Base-by-base conservation (phyloP, 2,888 invertebrate species). In the Mimumesa dahlbomi region DNA sequence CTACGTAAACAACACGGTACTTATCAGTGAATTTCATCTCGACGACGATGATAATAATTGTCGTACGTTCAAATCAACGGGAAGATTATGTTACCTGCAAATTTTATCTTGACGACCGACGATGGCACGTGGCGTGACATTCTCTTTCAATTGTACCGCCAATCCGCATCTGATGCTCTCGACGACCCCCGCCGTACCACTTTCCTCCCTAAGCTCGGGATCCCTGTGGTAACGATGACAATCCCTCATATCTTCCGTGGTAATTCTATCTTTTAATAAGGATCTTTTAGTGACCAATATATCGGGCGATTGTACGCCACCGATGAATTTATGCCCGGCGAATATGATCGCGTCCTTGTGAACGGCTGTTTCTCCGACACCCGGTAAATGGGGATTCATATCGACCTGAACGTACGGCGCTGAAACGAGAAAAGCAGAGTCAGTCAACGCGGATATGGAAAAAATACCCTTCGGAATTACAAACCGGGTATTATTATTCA, bases 271-370 rank as follows among this genome's bases (percentile, higher is more conserved):
- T 69, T 87, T 90, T 42, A 92, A 90, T 0, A 92, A 90, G 14
- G 90, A 89, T 58, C 89, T 91, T 83, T 93, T 93, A 16, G 91
- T 90, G 16, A 93, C 91, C 6, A 91, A 89, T 11, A 93, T 90
- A 88, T 93, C 93, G 9, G 97, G 96, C 0, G 97, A 96, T 85
- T 96, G 96, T 0, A 96, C 94, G 0, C 97, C 97, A 0, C 97
- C 97, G 34, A 96, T 92, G 88, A 97, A 97, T 89, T 97, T 97
- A 90, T 97, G 97, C 49, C 95, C 94, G 54, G 96, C 95, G 87
- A 97, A 95, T 89, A 96, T 96, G 59, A 97, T 91, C 0, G 96
- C 97, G 89, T 98, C 97, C 86, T 97, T 97, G 89, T 94, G 93
- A 38, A 94, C 94, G 82, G 93, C 92, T n/a, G 92, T 88, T 73